phyloP scores from a whole-genome alignment of 2,888 invertebrate species.

The Amphipoea lucens region DNA sequence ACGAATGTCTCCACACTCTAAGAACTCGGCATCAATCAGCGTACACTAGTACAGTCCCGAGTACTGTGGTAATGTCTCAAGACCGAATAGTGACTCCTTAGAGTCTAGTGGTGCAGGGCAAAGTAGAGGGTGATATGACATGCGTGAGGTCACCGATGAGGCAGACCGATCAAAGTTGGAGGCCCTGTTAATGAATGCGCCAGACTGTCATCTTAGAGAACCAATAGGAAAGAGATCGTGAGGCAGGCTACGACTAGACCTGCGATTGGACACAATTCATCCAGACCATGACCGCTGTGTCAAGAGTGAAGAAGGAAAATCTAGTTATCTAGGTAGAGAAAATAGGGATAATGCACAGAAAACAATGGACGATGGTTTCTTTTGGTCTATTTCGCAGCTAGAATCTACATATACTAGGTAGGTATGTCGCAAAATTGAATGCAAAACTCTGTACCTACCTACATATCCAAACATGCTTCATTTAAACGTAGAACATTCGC shows the following conservation, averaged over 20 bases:
- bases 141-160: background rate
- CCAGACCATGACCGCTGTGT: background rate
- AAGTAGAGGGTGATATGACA: background rate
- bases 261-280: background rate
- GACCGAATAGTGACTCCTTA: background rate
- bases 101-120: background rate
- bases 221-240: background rate
- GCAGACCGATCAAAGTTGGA: background rate
- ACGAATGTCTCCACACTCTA: background rate
- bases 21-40: background rate
- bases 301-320: background rate
- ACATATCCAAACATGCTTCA: background rate
- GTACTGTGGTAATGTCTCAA: no score
- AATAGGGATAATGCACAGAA: background rate
- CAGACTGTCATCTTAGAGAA: background rate
- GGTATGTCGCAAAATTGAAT: no score
- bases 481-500: slow-evolving; percentile 13
- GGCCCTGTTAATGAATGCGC: background rate
- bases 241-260: background rate
- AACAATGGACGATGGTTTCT: background rate
- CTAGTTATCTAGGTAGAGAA: background rate
- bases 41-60: background rate
- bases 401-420: background rate
- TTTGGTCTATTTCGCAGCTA: background rate
- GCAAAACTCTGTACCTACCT: background rate